Evolutionary conservation across 2,888 invertebrate species (phyloP).

Genomic region (Trichopria drosophilae): DNA sequence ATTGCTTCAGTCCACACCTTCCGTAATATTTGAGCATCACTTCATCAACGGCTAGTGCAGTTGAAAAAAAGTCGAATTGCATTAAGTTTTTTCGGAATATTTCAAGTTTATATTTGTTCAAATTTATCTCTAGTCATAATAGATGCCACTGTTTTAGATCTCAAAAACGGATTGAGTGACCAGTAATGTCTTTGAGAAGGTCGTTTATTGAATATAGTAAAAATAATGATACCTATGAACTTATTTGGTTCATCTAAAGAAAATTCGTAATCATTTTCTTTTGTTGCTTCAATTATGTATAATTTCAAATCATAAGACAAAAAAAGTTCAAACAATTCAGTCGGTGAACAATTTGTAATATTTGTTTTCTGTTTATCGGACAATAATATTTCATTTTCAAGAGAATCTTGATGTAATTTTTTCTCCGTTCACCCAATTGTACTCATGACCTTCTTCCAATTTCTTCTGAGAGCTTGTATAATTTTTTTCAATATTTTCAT

Average conservation of each 20-base stretch:
- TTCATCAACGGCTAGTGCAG: neutral
- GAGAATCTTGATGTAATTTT: neutral
- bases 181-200: neutral
- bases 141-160: no score
- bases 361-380: neutral
- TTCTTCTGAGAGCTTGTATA: neutral
- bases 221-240: conserved; percentile 3
- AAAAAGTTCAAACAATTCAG: neutral
- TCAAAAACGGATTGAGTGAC: no score
- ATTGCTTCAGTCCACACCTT: neutral
- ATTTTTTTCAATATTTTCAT: no score
- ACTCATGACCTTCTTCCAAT: neutral
- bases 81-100: neutral
- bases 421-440: neutral
- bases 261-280: neutral
- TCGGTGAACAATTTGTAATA: neutral
- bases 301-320: neutral
- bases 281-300: neutral
- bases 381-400: neutral
- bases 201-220: neutral
- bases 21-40: conserved; percentile 4
- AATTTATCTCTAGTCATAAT: neutral
- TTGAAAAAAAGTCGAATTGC: neutral
- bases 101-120: no score
- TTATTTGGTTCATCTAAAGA: neutral